Conservation (phyloP, 2,888 invertebrate genomes). For the Drosophila differens region DNA sequence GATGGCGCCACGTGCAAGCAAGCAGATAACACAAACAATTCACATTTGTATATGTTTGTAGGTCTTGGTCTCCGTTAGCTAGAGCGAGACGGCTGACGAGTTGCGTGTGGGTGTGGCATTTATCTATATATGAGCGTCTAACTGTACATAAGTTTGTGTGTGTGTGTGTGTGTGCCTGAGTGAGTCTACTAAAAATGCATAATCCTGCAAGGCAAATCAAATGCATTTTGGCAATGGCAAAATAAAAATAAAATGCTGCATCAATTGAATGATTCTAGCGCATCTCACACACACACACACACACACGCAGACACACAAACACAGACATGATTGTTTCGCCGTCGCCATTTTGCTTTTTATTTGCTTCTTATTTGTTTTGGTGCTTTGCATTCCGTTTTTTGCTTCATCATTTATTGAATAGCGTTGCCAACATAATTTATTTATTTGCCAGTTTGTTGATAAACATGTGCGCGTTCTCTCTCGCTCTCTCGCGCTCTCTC, state of each 20-base stretch:
- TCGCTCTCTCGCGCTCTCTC: conserved; percentile 2
- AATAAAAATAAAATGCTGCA: conserved; percentile 25
- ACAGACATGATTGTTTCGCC: background rate
- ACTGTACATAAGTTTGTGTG: background rate
- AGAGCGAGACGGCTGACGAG: conserved; percentile 45
- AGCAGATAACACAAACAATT: conserved; percentile 21
- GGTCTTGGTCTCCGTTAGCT: background rate
- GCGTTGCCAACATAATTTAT: conserved; percentile 71
- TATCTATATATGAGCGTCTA: conserved; percentile 15
- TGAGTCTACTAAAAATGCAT: conserved; percentile 29
- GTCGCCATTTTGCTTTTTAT: conserved; percentile 49
- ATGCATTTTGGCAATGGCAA: conserved; percentile 59
- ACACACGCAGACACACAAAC: conserved; percentile 1
- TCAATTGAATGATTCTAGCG: conserved; percentile 40
- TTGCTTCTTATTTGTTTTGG: conserved; percentile 44
- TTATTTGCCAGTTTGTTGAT: conserved; percentile 74
- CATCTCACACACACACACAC: conserved; percentile 14
- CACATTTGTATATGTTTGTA: conserved; percentile 14
- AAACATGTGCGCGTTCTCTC: conserved; percentile 61
- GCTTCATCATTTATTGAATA: conserved; percentile 69
- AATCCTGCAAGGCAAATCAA: conserved; percentile 53
- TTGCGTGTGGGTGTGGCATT: conserved; percentile 49
- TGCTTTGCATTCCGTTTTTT: conserved; percentile 22
- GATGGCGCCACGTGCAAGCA: conserved; percentile 34
- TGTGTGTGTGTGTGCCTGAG: background rate